Base-by-base conservation (phyloP, 2,888 invertebrate genomes). In the Polymixis flavicincta region DNA sequence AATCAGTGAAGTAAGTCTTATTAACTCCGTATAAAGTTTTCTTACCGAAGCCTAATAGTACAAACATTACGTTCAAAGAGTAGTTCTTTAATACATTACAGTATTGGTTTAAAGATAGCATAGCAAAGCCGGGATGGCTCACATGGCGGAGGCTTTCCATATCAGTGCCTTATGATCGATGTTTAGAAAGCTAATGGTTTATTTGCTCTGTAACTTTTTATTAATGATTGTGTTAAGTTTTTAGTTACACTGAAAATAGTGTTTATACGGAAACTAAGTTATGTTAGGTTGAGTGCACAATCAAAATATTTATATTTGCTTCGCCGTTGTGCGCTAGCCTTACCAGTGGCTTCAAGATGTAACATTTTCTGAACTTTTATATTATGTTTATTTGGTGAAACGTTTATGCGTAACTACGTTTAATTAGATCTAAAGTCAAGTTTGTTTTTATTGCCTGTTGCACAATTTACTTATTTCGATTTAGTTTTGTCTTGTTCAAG, bases 391-490 rank as follows among this genome's bases (percentile, higher is more conserved):
- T 87, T 92, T 93, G 86, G 91, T 90, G 89, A 89, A 86, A 86
- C 87, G 85, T 93, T 92, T 92, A 90, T 87, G 87, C 89, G 81
- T 84, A 85, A 81, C 57, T 85, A 76, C 69, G 70, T 83, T 87
- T 89, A 89, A 84, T 82, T 82, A 83, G 81, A 88, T 90, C 85
- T 88, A 85, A 87, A 86, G 82, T 82, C 79, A 90, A 85, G 76
- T 90, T 92, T 92, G 88, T 91, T 90, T 86, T 89, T 86, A 85
- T 91, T 89, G 92, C 92, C 91, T 94, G 89, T 93, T 93, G 94
- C 94, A 93, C 94, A 92, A 92, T 92, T 88, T 93, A 92, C 89
- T 92, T 89, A 88, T 92, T 93, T 94, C 74, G 88, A 91, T 82
- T 89, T 89, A 76, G 86, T 92, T 92, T 93, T 92, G 89, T 92